Evolutionary conservation across 2,888 invertebrate genomes (phyloP).

Genomic region (Digitonthophagus gazella): DNA sequence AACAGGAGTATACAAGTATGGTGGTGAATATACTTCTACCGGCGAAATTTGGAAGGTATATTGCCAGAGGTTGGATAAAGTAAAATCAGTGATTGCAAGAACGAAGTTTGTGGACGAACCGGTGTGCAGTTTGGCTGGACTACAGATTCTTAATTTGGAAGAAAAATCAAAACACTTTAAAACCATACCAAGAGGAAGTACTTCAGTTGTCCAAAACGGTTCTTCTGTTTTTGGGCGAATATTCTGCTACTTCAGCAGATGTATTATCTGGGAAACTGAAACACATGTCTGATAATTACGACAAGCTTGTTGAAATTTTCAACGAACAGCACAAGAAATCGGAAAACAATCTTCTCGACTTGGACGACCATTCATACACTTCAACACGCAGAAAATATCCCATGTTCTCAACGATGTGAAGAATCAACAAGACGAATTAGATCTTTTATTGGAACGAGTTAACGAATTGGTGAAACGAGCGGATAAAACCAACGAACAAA

Average conservation of each 20-base stretch:
- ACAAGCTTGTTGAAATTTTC: conserved; percentile 74
- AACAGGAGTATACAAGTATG: no score
- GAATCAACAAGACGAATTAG: conserved; percentile 80
- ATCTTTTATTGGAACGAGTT: conserved; percentile 78
- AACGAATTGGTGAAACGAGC: conserved; percentile 69
- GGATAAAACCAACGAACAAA: conserved; percentile 68
- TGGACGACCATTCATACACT: conserved; percentile 75
- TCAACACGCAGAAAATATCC: conserved; percentile 78
- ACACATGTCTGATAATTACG: conserved; percentile 67
- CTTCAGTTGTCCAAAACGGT: conserved; percentile 68
- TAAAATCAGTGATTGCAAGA: conserved; percentile 71
- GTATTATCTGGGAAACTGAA: conserved; percentile 68
- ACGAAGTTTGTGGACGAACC: conserved; percentile 77
- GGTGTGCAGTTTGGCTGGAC: conserved; percentile 73
- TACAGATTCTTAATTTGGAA: conserved; percentile 72
- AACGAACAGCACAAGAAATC: conserved; percentile 74
- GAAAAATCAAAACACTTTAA: conserved; percentile 68
- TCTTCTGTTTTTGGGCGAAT: conserved; percentile 65
- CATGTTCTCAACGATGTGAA: conserved; percentile 75
- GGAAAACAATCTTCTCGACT: conserved; percentile 71
- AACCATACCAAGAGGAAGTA: conserved; percentile 67
- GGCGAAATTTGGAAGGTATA: conserved; percentile 86
- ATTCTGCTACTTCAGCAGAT: conserved; percentile 66
- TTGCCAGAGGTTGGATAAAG: conserved; percentile 72
- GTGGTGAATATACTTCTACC: no score